Base-by-base conservation (phyloP, 2,888 invertebrate species). In the Lasius platythorax region DNA sequence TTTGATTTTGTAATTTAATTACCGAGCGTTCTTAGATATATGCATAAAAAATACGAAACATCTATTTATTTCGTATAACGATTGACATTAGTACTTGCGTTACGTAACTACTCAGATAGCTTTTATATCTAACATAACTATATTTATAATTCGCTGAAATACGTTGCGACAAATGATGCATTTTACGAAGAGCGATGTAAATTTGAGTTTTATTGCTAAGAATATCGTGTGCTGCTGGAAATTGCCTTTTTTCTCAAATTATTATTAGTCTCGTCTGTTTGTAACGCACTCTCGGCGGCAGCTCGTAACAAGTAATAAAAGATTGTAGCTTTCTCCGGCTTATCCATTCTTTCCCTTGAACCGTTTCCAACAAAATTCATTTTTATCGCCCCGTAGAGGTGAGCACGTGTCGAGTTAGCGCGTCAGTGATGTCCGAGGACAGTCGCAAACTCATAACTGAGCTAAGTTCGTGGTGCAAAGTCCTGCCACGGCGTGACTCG, bases 391-490 rank as follows among this genome's bases (percentile, higher is more conserved):
- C 46, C 33, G 46, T 46, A 43, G 53, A 68, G 67, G 56, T 50
- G 53, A 67, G 56, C 73, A 79, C 61, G 74, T 74, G 79, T 79
- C 61, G 75, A 73, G 79, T 79, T 73, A 61, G 79, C 23, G 58
- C 46, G 33, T 58, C 23, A 43, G 74, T 79, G 79, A 79, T 43
- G 74, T 78, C 78, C 30, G 30, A 56, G 40, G 73, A 78, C 73
- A 70, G 78, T 74, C 61, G 46, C 79, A 33, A 79, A 79, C 75
- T 79, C 79, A 73, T 73, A 79, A 79, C 79, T 43, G 78, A 78
- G 56, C 78, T 46, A 73, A 79, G 79, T 79, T 79, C 37, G 79
- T 46, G 79, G 74, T 46, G 61, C 46, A 46, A 81, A 74, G 76
- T 79, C 58, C 3, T 12, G 23, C 46, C 33, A 30, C 46, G 46